phyloP scores from a whole-genome alignment of 2,797 vertebrate genomes.

The Okamejei kenojei region DNA sequence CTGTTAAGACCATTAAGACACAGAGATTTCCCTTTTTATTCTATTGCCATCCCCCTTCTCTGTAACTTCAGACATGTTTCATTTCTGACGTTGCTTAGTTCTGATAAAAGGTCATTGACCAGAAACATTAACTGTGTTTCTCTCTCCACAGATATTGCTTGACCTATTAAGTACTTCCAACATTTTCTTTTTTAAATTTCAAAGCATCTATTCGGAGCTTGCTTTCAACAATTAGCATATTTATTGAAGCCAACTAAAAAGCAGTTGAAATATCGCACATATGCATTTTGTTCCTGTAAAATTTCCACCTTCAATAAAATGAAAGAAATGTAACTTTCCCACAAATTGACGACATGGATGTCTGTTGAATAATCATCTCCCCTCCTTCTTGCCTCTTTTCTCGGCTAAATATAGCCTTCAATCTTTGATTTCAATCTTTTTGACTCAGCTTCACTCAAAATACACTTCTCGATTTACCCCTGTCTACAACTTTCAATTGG shows the following conservation, averaged over 20 bases:
- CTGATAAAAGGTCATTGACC: no score
- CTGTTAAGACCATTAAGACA: no score
- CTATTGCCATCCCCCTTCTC: no score
- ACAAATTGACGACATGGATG: not conserved
- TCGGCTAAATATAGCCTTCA: not conserved
- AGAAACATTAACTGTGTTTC: no score
- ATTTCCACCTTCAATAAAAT: not conserved
- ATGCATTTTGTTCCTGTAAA: not conserved
- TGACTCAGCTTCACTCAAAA: not conserved
- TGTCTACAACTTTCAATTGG: not conserved
- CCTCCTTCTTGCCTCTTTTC: not conserved
- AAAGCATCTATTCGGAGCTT: not conserved
- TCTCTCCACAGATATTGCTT: no score
- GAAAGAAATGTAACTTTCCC: not conserved
- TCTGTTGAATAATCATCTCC: not conserved
- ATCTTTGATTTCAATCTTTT: not conserved
- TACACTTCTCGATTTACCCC: not conserved
- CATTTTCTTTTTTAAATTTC: no score
- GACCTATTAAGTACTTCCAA: no score
- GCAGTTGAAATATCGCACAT: no score
- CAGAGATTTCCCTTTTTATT: no score
- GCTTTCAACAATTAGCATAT: not conserved
- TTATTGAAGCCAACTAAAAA: constrained; percentile 14
- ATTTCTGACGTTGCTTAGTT: no score
- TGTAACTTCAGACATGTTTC: no score